Evolutionary conservation across 2,113 vertebrate species (phyloP).

Genomic region (Lepidiolamprologus cunningtoni): DNA sequence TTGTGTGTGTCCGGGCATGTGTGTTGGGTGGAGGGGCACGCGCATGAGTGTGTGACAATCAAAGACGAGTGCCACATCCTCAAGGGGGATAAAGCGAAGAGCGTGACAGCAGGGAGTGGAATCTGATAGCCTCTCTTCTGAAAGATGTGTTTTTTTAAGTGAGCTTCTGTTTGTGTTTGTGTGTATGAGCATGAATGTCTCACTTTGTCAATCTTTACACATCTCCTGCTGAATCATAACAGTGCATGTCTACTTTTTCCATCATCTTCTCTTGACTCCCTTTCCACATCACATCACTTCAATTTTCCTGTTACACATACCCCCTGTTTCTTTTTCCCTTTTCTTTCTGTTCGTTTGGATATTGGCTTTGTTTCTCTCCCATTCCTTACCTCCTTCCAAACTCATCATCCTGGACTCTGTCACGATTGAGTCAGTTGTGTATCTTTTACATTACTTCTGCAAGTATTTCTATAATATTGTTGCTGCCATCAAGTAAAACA

Average conservation of each 20-base stretch:
- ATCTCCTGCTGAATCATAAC: constrained; percentile 2
- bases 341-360: background rate
- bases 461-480: background rate
- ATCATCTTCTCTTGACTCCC: background rate
- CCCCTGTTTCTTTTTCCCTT: background rate
- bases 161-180: background rate
- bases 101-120: constrained; percentile 1
- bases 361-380: background rate
- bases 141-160: background rate
- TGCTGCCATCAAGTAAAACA: background rate
- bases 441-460: background rate
- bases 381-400: background rate
- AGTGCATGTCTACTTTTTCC: background rate
- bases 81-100: constrained; percentile 30
- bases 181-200: background rate
- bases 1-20: background rate
- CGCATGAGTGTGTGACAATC: constrained; percentile 23
- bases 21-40: background rate
- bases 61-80: constrained; percentile 39
- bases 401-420: background rate
- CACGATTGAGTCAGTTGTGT: background rate
- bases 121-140: constrained; percentile 11
- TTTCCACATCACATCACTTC: constrained; percentile 13
- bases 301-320: background rate
- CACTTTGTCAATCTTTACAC: background rate